phyloP scores from a whole-genome alignment of 2,113 vertebrate species.

The Perccottus glenii region DNA sequence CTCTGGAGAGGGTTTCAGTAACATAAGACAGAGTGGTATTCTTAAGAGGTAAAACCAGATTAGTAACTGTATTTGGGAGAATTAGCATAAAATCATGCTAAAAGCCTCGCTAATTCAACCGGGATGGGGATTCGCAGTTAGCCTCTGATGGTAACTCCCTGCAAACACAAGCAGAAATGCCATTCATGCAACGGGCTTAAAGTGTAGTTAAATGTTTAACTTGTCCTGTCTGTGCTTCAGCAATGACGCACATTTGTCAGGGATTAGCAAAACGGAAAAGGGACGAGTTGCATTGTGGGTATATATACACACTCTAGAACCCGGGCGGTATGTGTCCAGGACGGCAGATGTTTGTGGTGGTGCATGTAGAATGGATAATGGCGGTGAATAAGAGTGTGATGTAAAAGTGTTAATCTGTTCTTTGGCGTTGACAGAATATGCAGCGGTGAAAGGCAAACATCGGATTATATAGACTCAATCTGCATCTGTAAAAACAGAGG shows the following conservation, averaged over 20 bases:
- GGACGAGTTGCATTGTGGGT: slow-evolving; percentile 61
- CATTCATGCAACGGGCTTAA: slow-evolving; percentile 64
- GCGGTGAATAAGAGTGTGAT: slow-evolving; percentile 29
- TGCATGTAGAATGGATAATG: slow-evolving; percentile 23
- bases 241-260: slow-evolving; percentile 69
- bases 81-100: slow-evolving; percentile 72
- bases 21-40: slow-evolving; percentile 56
- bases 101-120: slow-evolving; percentile 73
- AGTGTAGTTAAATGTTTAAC: slow-evolving; percentile 61
- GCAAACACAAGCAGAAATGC: slow-evolving; percentile 17
- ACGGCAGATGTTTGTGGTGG: slow-evolving; percentile 31
- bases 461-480: background rate
- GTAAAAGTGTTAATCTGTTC: slow-evolving; percentile 52
- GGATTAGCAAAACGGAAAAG: slow-evolving; percentile 54
- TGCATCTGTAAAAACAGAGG: no score
- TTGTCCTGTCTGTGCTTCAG: slow-evolving; percentile 33
- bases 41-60: slow-evolving; percentile 70
- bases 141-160: slow-evolving; percentile 20
- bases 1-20: slow-evolving; percentile 29
- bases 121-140: slow-evolving; percentile 27
- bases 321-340: slow-evolving; percentile 35
- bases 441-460: slow-evolving; percentile 28
- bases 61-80: slow-evolving; percentile 70
- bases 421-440: slow-evolving; percentile 26
- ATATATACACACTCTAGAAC: slow-evolving; percentile 23